Percentiles rank a stretch among this genome's conserved stretches.
phyloP scores from a whole-genome alignment of 2,888 invertebrate genomes.

The Eilema griseolum region DNA sequence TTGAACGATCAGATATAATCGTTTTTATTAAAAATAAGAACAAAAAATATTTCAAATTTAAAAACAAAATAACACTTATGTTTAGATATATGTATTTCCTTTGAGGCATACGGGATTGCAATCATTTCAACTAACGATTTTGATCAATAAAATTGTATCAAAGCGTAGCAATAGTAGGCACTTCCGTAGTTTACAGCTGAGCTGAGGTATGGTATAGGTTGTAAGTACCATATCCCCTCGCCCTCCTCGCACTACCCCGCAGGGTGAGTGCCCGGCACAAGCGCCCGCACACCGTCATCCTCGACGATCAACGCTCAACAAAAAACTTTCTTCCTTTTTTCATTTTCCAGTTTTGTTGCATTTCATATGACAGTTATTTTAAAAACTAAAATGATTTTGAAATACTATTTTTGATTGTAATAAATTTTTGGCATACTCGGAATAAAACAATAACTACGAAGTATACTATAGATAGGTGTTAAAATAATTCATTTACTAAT shows the following conservation, averaged over 20 bases:
- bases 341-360: conserved; percentile 58
- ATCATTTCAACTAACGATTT: conserved; percentile 4
- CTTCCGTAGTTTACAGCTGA: conserved; percentile 57
- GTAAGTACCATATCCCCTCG: conserved; percentile 40
- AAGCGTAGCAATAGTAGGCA: conserved; percentile 38
- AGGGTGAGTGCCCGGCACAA: conserved; percentile 67
- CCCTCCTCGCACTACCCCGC: conserved; percentile 45
- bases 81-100: neutral
- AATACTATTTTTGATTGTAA: neutral
- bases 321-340: conserved; percentile 60
- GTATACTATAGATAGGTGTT: no score
- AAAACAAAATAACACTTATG: neutral
- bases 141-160: conserved; percentile 29
- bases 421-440: no score
- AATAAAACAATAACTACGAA: no score
- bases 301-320: conserved; percentile 53
- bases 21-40: neutral
- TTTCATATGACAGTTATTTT: conserved; percentile 48
- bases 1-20: no score
- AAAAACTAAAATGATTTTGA: conserved; percentile 33
- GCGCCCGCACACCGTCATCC: conserved; percentile 56
- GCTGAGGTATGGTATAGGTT: conserved; percentile 49
- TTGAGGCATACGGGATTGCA: neutral
- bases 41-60: neutral
- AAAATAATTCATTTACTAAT: no score